A percentile compares a stretch with the other conserved stretches of the same genome.
Evolutionary conservation across 2,797 vertebrate species (phyloP).

Genomic region (Sciurus carolinensis): DNA sequence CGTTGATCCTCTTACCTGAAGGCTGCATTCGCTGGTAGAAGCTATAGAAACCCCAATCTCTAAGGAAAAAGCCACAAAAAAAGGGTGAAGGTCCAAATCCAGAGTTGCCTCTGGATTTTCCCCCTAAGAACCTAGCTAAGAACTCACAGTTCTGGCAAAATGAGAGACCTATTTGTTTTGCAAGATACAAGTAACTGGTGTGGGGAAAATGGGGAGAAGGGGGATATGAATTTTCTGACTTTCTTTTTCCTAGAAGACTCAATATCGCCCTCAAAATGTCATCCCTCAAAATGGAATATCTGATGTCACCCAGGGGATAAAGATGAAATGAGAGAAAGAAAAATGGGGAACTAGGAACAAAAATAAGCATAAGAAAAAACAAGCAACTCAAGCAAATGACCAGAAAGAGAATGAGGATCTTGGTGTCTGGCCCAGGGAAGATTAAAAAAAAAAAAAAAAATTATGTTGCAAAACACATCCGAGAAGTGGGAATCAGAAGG

Average conservation of each 20-base stretch:
- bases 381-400: not conserved
- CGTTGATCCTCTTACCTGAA: not conserved
- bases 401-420: constrained; percentile 59
- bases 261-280: constrained; percentile 45
- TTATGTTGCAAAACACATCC: constrained; percentile 63
- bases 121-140: not conserved
- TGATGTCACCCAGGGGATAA: constrained; percentile 43
- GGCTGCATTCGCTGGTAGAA: not conserved
- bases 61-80: not conserved
- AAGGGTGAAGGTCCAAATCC: not conserved
- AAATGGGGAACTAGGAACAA: constrained; percentile 76
- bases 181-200: not conserved
- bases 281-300: not conserved
- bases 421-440: not conserved
- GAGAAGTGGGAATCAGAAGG: constrained; percentile 22
- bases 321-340: constrained; percentile 62
- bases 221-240: not conserved
- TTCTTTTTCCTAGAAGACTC: constrained; percentile 69
- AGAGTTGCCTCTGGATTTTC: not conserved
- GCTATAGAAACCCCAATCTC: not conserved
- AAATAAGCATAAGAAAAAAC: constrained; percentile 40
- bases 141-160: not conserved
- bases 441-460: constrained; percentile 44
- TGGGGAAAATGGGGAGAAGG: too few relatives aligned
- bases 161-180: not conserved